A percentile compares a stretch with the other conserved stretches of the same genome.
phyloP scores from a whole-genome alignment of 2,888 invertebrate species.

The Polymixis lichenea region DNA sequence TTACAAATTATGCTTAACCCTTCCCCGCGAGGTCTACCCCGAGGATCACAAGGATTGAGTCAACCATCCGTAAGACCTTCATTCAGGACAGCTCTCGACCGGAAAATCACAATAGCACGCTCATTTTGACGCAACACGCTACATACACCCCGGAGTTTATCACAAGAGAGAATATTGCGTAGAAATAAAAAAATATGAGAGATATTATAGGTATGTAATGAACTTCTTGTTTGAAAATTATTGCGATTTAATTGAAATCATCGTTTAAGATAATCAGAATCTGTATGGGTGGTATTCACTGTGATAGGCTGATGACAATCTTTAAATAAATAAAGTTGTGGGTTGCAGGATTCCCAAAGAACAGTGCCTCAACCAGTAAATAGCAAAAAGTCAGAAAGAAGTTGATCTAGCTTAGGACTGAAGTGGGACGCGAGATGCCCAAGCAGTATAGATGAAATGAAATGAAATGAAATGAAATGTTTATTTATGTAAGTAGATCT shows the following conservation, averaged over 20 bases:
- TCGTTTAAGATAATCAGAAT: neutral
- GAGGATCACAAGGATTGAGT: slow-evolving; percentile 23
- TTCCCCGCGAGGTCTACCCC: slow-evolving; percentile 21
- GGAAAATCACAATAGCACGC: slow-evolving; percentile 73
- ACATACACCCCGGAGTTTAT: slow-evolving; percentile 39
- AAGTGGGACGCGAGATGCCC: neutral
- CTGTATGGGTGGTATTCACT: neutral
- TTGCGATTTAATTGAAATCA: no score
- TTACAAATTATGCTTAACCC: neutral
- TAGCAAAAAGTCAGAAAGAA: neutral
- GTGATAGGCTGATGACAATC: neutral
- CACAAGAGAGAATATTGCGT: slow-evolving; percentile 49
- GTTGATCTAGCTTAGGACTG: neutral
- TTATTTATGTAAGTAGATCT: no score
- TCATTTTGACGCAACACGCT: slow-evolving; percentile 65
- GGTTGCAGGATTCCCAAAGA: neutral
- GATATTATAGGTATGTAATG: no score
- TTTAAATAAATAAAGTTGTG: no score
- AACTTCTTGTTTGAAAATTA: neutral
- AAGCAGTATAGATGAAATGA: neutral
- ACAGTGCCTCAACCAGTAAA: neutral
- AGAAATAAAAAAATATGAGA: slow-evolving; percentile 10
- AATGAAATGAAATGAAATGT: no score
- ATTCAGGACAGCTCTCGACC: slow-evolving; percentile 66
- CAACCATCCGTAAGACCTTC: slow-evolving; percentile 64